Evolutionary conservation across 2,888 invertebrate genomes (phyloP).

Genomic region (Phortica okadai): DNA sequence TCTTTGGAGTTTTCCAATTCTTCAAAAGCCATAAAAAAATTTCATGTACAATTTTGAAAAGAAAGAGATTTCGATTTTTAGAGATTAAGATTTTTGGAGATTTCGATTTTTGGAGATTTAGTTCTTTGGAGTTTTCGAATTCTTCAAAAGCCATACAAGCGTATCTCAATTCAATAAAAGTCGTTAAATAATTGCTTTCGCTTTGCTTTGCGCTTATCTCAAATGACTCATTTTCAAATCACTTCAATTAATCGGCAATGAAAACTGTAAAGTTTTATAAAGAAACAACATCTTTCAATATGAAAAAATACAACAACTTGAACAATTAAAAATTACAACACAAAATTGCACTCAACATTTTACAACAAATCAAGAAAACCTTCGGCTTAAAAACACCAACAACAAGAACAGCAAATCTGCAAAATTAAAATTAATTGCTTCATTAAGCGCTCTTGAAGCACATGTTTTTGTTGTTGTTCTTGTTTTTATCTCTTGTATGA

Average conservation of each 20-base stretch:
- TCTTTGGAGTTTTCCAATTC: too few relatives aligned
- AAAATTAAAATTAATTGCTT: constrained; percentile 24
- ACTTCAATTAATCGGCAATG: not conserved
- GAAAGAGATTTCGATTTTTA: too few relatives aligned
- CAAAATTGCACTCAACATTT: constrained; percentile 6
- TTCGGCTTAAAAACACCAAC: not conserved
- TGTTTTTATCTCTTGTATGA: not conserved
- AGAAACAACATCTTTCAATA: not conserved
- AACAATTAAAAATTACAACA: not conserved
- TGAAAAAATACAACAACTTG: not conserved
- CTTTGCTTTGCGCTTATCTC: too few relatives aligned
- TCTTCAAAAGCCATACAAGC: too few relatives aligned
- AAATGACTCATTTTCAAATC: not conserved
- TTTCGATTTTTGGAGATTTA: too few relatives aligned
- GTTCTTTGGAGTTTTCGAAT: too few relatives aligned
- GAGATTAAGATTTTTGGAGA: too few relatives aligned
- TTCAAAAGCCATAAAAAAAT: too few relatives aligned
- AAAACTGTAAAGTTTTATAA: not conserved
- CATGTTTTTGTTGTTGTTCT: constrained; percentile 4
- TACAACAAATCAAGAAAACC: not conserved
- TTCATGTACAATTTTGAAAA: too few relatives aligned
- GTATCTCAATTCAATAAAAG: too few relatives aligned
- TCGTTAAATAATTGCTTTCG: too few relatives aligned
- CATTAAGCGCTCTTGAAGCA: not conserved
- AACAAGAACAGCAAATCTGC: not conserved